Percentiles rank a stretch among this genome's conserved stretches.
Evolutionary conservation across 1,140 invertebrate species (phyloP).

Genomic region (Drepana arcuata): DNA sequence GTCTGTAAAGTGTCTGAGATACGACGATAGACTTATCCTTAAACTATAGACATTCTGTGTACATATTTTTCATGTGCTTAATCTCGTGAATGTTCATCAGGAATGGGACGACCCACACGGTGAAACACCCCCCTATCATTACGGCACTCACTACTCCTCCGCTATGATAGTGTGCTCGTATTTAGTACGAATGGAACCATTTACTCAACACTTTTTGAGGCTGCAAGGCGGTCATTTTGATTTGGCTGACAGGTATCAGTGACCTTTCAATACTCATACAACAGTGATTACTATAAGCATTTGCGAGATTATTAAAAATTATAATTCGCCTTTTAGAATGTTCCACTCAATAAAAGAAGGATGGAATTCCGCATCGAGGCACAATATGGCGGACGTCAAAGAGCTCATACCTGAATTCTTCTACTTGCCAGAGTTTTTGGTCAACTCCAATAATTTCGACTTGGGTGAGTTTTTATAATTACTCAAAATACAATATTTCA

Average conservation of each 20-base stretch:
- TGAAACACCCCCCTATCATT: constrained; percentile 98
- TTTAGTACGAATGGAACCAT: constrained; percentile 97
- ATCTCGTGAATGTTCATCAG: no score
- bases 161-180: constrained; percentile 99
- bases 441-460: constrained; percentile 97
- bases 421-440: constrained; percentile 96
- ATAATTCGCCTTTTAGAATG: constrained; percentile 79
- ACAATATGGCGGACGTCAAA: constrained; percentile 99
- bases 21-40: no score
- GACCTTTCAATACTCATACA: neutral
- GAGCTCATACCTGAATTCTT: constrained; percentile 99
- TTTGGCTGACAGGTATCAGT: constrained; percentile 87
- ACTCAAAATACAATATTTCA: no score
- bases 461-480: constrained; percentile 77
- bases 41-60: no score
- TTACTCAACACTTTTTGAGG: constrained; percentile 97
- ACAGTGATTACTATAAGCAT: neutral
- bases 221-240: constrained; percentile 99
- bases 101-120: constrained; percentile 99
- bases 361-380: constrained; percentile 96
- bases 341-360: constrained; percentile 98
- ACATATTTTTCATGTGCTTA: no score
- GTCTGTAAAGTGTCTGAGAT: no score
- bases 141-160: constrained; percentile 98
- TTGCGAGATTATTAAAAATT: neutral